Conservation (phyloP, 2,113 vertebrate species). For the Macroglossus sobrinus region DNA sequence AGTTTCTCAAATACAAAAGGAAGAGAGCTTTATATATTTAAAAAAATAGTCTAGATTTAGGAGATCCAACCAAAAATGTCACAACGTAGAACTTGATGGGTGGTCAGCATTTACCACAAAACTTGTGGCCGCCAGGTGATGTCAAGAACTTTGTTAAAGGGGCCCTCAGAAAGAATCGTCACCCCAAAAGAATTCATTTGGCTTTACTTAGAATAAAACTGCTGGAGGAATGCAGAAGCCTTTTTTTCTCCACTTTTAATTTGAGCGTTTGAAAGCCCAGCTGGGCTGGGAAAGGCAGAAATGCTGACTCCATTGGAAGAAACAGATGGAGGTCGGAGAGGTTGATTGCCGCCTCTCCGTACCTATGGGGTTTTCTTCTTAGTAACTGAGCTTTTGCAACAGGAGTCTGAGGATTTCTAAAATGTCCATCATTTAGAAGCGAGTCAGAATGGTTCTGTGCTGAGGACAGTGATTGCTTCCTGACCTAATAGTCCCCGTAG, state of each 20-base stretch:
- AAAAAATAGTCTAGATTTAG: not conserved
- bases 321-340: not conserved
- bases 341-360: constrained; percentile 15
- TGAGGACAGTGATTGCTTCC: not conserved
- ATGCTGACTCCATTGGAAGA: constrained; percentile 3
- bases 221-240: not conserved
- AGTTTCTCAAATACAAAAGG: not conserved
- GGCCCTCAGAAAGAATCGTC: not conserved
- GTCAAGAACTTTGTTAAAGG: not conserved
- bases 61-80: not conserved
- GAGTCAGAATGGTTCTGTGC: constrained; percentile 29
- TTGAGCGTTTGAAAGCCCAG: constrained; percentile 44
- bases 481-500: not conserved
- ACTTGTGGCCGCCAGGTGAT: not conserved
- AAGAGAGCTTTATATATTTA: not conserved
- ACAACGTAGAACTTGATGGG: not conserved
- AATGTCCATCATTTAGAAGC: not conserved
- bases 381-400: constrained; percentile 5
- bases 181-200: not conserved
- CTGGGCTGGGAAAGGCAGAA: not conserved
- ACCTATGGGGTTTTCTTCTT: not conserved
- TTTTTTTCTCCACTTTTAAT: constrained; percentile 26
- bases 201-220: not conserved
- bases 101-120: not conserved
- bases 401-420: constrained; percentile 30